Base-by-base conservation (phyloP, 2,797 vertebrate species). In the Falco columbarius region DNA sequence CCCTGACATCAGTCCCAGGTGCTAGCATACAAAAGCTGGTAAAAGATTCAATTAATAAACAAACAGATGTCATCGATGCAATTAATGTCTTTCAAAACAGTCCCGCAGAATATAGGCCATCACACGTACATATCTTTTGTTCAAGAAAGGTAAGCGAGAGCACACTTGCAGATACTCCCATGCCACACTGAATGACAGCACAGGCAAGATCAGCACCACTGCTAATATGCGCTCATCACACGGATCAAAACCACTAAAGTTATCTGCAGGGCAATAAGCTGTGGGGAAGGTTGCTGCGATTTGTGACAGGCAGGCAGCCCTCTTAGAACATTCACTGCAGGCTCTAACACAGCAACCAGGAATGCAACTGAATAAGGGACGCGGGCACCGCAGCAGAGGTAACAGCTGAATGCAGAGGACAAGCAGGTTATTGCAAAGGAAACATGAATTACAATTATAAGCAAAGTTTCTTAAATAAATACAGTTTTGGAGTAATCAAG, bases 181-280 rank as follows among this genome's bases (percentile, higher is more conserved):
- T 2, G 9, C 23, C 68, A 51, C 29, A 27, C 12, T 0, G 0
- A 66, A 51, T 3, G 55, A 49, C 63, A 32, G 14, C 0, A 5
- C 55, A 67, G 86, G 14, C 9, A 1, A 83, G 58, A 66, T 55
- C 21, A 81, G 62, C 67, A 70, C 44, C 32, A 17, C 62, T 46
- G 55, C 77, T 52, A 40, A 73, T 2, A n/a, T 20, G 40, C 19
- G 16, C 56, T 79, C 42, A n/a, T 18, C 52, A 42, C 30, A 42
- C 32, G 81, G 36, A n/a, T 80, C 82, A 59, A 71, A 75, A n/a
- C 40, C 67, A 67, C 3, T 49, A 63, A 10, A 80, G 80, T 26
- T 30, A 49, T 16, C 67, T 61, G 32, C 1, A 51, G 66, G 4
- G 21, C 54, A 71, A 14, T 32, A 81, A 67, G 18, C 17, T 4